phyloP scores from a whole-genome alignment of 2,113 vertebrate genomes.

The Suncus etruscus region DNA sequence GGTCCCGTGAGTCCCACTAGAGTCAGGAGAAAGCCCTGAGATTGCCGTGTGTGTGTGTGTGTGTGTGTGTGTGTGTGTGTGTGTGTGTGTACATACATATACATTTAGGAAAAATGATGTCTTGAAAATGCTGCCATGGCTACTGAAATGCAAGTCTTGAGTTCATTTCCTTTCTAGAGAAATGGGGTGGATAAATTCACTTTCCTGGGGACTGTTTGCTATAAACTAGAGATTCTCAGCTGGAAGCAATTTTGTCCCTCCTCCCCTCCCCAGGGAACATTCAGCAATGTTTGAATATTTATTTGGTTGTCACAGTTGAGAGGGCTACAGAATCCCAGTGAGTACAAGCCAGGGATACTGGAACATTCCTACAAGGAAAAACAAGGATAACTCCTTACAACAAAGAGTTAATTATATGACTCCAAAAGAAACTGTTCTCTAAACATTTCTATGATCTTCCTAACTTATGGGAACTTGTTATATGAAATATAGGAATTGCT shows the following conservation, averaged over 20 bases:
- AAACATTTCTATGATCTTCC: neutral
- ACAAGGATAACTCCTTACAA: neutral
- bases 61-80: too few relatives aligned
- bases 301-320: neutral
- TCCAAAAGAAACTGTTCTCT: neutral
- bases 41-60: too few relatives aligned
- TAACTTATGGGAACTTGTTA: neutral
- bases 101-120: neutral
- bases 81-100: neutral
- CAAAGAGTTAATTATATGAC: neutral
- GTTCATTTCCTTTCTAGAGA: neutral
- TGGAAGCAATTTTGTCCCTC: neutral
- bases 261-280: neutral
- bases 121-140: neutral
- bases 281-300: neutral
- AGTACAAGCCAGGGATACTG: neutral
- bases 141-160: conserved; percentile 12
- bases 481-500: neutral
- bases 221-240: neutral
- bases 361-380: neutral
- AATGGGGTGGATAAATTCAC: conserved; percentile 1
- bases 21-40: too few relatives aligned
- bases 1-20: too few relatives aligned
- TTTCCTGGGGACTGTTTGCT: neutral
- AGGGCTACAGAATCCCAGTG: neutral